Conservation (phyloP, 2,113 vertebrate genomes). For the Choloepus hoffmanni region DNA sequence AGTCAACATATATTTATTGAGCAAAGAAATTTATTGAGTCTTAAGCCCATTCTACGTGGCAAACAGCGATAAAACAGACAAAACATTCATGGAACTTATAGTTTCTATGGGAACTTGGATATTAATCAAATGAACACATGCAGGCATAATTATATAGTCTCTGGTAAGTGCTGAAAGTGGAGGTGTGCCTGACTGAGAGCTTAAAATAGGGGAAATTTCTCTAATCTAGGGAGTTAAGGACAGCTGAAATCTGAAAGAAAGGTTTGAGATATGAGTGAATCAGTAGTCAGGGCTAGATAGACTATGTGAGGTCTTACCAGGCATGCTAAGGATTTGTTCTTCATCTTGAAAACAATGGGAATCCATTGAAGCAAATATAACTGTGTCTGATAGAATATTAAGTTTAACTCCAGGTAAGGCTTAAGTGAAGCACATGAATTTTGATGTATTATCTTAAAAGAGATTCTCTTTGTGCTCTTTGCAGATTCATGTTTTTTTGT, state of each 20-base stretch:
- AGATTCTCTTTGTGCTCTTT: background rate
- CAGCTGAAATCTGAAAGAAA: background rate
- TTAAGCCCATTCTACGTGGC: background rate
- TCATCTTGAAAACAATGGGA: background rate
- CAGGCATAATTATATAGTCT: background rate
- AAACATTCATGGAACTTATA: background rate
- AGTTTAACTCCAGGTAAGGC: background rate
- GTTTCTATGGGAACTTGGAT: constrained; percentile 22
- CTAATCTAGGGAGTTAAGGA: background rate
- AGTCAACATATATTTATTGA: background rate
- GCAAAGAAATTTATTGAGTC: background rate
- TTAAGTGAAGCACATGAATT: background rate
- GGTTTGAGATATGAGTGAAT: background rate
- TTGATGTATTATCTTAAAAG: background rate
- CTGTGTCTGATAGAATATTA: background rate
- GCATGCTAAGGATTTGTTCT: background rate
- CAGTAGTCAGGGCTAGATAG: background rate
- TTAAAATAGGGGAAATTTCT: background rate
- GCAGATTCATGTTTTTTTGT: constrained; percentile 31
- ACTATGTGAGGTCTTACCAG: background rate
- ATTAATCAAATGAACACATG: background rate
- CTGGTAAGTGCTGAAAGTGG: background rate
- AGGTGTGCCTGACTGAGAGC: background rate
- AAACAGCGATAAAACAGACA: background rate
- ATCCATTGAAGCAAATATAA: background rate